A percentile compares a stretch with the other conserved stretches of the same genome.
Evolutionary conservation across 1,140 invertebrate genomes (phyloP).

Genomic region (Neoseiulus cucumeris): DNA sequence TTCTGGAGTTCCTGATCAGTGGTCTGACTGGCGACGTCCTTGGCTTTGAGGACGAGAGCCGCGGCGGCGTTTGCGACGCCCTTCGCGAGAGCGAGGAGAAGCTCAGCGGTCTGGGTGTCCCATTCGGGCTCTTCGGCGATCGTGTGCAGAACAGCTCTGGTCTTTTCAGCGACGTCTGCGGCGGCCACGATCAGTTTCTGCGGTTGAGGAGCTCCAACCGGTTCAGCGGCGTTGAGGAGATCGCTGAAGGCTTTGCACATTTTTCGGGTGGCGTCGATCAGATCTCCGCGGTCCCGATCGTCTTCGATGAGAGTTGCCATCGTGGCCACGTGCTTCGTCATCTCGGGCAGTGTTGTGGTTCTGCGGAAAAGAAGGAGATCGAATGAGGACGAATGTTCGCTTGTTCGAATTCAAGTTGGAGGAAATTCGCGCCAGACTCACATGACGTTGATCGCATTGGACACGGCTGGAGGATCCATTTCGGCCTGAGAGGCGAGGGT

Average conservation of each 20-base stretch:
- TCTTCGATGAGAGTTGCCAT: conserved; percentile 82
- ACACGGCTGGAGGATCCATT: conserved; percentile 79
- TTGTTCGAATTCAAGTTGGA: background rate
- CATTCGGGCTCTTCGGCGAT: conserved; percentile 74
- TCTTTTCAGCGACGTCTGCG: conserved; percentile 82
- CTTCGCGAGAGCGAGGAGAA: conserved; percentile 70
- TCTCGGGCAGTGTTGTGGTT: conserved; percentile 82
- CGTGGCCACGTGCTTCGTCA: conserved; percentile 80
- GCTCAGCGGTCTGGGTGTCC: conserved; percentile 41
- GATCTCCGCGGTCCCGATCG: conserved; percentile 50
- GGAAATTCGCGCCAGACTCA: conserved; percentile 23
- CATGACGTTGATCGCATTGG: conserved; percentile 89
- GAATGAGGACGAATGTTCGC: no score
- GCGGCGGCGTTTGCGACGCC: conserved; percentile 92
- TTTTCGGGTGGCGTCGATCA: conserved; percentile 74
- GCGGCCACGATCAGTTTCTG: conserved; percentile 84
- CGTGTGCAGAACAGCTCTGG: conserved; percentile 72
- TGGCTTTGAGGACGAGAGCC: conserved; percentile 76
- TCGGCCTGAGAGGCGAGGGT: conserved; percentile 60
- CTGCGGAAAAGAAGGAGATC: conserved; percentile 20
- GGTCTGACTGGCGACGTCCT: conserved; percentile 73
- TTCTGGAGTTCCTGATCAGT: conserved; percentile 42
- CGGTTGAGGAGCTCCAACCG: conserved; percentile 53
- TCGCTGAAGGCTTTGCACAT: conserved; percentile 85
- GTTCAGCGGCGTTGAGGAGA: conserved; percentile 77